Percentiles rank a stretch among this genome's conserved stretches.
These are phyloP conservation scores for Clarias gariepinus DNA, from an alignment of 2,113 vertebrate species.

Conservation along the genomic window DNA sequence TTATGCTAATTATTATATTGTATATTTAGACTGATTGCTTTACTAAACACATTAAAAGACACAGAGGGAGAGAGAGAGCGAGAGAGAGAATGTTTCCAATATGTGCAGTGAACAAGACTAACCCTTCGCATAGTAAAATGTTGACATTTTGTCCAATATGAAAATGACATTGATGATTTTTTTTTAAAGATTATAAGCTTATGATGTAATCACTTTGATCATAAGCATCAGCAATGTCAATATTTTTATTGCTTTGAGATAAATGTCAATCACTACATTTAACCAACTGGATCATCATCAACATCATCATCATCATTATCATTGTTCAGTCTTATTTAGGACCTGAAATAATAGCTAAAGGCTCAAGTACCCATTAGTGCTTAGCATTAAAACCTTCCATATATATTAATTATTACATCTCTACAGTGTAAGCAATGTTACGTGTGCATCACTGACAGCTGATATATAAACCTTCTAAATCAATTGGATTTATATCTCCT, in stretches of 20 bases:
- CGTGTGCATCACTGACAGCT: background rate
- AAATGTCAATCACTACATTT: background rate
- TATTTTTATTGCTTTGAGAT: background rate
- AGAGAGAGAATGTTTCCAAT: background rate
- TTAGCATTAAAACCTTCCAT: background rate
- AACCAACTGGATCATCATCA: background rate
- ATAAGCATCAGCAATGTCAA: background rate
- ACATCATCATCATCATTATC: background rate
- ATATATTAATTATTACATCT: background rate
- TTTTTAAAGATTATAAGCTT: background rate
- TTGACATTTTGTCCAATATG: background rate
- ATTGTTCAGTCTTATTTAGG: background rate
- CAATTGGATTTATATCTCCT: background rate
- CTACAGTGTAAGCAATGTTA: background rate
- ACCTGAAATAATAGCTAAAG: background rate
- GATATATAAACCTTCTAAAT: background rate
- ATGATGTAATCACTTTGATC: background rate
- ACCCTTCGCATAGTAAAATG: background rate
- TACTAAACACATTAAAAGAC: background rate
- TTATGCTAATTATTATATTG: background rate
- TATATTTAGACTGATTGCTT: conserved; percentile 3
- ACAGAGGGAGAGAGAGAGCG: background rate
- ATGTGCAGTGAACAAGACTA: background rate
- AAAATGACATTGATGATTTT: background rate
- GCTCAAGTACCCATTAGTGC: background rate